These are phyloP conservation scores for Collichthys lucidus DNA, from an alignment of 2,113 vertebrate genomes.

Conservation along the genomic window DNA sequence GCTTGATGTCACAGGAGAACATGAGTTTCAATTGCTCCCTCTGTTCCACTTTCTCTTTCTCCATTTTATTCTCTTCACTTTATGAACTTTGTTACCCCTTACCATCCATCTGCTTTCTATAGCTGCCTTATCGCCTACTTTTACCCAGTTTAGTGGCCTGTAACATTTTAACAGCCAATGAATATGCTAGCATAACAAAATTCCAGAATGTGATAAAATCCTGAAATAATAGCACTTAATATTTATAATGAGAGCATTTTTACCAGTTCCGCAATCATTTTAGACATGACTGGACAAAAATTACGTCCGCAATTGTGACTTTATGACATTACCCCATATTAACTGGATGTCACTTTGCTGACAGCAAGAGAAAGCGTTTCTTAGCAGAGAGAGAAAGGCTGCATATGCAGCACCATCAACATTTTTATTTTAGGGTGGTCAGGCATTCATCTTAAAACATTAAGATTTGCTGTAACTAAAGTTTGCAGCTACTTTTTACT, in stretches of 20 bases:
- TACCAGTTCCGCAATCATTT: neutral
- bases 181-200: conserved; percentile 18
- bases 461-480: neutral
- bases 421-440: neutral
- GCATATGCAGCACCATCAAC: neutral
- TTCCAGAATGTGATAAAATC: conserved; percentile 15
- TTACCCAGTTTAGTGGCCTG: neutral
- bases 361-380: neutral
- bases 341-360: conserved; percentile 15
- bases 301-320: neutral
- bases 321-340: neutral
- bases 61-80: neutral
- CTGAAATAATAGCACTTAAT: conserved; percentile 19
- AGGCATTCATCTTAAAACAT: conserved; percentile 5
- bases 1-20: neutral
- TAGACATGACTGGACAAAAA: conserved; percentile 20
- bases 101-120: neutral
- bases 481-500: neutral
- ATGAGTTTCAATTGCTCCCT: neutral
- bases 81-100: neutral
- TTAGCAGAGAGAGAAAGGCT: neutral
- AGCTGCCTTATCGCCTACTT: neutral
- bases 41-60: neutral
- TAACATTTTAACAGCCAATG: conserved; percentile 12
- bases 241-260: conserved; percentile 3